Evolutionary conservation across 2,113 vertebrate species (phyloP).

Genomic region (Calyptomena viridis): DNA sequence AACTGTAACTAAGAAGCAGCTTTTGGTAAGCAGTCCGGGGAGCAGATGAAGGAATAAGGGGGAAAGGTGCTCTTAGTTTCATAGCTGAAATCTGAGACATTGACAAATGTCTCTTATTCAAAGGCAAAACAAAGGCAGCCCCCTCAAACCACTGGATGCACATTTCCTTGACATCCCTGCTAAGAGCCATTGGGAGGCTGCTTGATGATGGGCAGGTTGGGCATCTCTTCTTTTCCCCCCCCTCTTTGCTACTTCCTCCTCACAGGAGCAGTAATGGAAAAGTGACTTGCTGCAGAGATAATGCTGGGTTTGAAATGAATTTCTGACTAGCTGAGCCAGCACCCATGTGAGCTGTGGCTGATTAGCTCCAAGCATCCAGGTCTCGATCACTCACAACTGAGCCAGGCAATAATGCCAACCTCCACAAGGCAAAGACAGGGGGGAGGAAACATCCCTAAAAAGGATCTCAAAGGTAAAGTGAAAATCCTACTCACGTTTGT

Average conservation of each 20-base stretch:
- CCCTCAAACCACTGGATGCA: not conserved
- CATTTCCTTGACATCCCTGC: not conserved
- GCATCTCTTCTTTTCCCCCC: not conserved
- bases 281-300: constrained; percentile 44
- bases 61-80: not conserved
- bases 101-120: not conserved
- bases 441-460: not conserved
- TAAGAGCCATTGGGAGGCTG: not conserved
- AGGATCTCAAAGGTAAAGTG: not conserved
- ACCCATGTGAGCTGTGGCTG: constrained; percentile 5
- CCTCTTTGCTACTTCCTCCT: constrained; percentile 20
- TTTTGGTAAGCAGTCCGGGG: not conserved
- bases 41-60: not conserved
- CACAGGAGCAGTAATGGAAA: constrained; percentile 42
- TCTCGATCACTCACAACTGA: constrained; percentile 11
- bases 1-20: not conserved
- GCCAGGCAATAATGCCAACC: not conserved
- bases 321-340: constrained; percentile 52
- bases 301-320: constrained; percentile 58
- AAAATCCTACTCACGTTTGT: constrained; percentile 86
- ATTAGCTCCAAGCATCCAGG: constrained; percentile 46
- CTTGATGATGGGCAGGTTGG: constrained; percentile 2
- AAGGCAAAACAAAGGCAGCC: not conserved
- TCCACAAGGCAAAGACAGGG: not conserved
- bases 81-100: not conserved